Base-by-base conservation (phyloP, 2,888 invertebrate species). In the Philaethria dido region DNA sequence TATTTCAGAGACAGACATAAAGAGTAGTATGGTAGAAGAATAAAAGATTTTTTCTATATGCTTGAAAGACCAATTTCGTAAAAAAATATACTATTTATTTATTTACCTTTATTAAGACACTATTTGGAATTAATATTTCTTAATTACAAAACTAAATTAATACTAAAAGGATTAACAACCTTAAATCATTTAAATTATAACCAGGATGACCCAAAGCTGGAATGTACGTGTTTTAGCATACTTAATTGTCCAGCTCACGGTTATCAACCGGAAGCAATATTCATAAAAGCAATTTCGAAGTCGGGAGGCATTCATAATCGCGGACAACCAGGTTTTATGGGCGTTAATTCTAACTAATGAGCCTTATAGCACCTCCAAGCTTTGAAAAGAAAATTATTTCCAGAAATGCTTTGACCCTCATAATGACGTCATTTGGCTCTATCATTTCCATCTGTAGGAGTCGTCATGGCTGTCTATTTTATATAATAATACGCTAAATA, bases 361-460 rank as follows among this genome's bases (percentile, higher is more conserved):
- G 67, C 68, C 64, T 72, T 72, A 72, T 73, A 74, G 69, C 68
- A 72, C 73, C 74, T 64, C 64, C 39, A 67, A 68, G 72, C 71
- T 73, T 72, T 75, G 73, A 73, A 73, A 75, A 74, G 75, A 76
- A 77, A 75, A 77, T 76, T 73, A 76, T 78, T 75, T 74, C 65
- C 73, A 72, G 73, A 70, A 72, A 69, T 71, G 72, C 74, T 75
- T 73, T 70, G 76, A 74, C 77, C 75, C 74, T 63, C 66, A 66
- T 78, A 78, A 78, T 78, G 78, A 77, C 73, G 74, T 75, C 74
- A 77, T 77, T 78, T 76, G 73, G 72, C 74, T 72, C 72, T 71
- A 77, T 77, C 77, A 78, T 74, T 74, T 71, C 70, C 75, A 75
- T 75, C 74, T 76, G 70, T 76, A 75, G 74, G 72, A 74, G 75